Base-by-base conservation (phyloP, 2,888 invertebrate genomes). In the Nysson spinosus region DNA sequence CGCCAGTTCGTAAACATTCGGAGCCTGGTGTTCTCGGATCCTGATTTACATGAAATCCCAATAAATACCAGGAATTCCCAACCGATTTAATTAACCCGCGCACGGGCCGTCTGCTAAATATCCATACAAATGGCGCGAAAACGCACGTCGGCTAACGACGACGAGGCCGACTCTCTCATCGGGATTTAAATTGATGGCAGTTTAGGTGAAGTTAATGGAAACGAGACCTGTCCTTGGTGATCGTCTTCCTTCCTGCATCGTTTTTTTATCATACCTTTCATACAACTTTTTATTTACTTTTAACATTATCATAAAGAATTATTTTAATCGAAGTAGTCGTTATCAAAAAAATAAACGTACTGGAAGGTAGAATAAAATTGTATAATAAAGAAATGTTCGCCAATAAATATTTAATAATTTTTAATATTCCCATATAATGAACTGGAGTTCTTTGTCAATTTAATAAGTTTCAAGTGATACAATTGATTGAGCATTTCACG, bases 21-120 rank as follows among this genome's bases (percentile, higher is more conserved):
- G 40, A 3, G 35, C 17, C 16, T 32, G n/a, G n/a, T n/a, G n/a
- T n/a, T n/a, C n/a, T n/a, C n/a, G 9, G 34, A 14, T 46, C 34
- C 32, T 65, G 68, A 81, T 83, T 82, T 80, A 77, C 81, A 82
- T 82, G 77, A 79, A 82, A 79, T 74, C 63, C 72, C 74, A 75
- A 81, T 80, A 80, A 83, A 82, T 77, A 77, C 69, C 77, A 69
- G 72, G 74, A 74, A 81, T 82, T 80, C 78, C 60, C 55, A 58
- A 62, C 56, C 79, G 80, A 82, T 83, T 83, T 80, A 83, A 83
- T 83, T 83, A 79, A 67, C 61, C 52, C 34, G 17, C 43, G 55
- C 64, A 63, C 50, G 63, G 58, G 56, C 51, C 56, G 39, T 5
- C 42, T 26, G 46, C 46, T 56, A 64, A 78, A 77, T 75, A 80